Base-by-base conservation (phyloP, 2,888 invertebrate species). In the Tipula vernalis region DNA sequence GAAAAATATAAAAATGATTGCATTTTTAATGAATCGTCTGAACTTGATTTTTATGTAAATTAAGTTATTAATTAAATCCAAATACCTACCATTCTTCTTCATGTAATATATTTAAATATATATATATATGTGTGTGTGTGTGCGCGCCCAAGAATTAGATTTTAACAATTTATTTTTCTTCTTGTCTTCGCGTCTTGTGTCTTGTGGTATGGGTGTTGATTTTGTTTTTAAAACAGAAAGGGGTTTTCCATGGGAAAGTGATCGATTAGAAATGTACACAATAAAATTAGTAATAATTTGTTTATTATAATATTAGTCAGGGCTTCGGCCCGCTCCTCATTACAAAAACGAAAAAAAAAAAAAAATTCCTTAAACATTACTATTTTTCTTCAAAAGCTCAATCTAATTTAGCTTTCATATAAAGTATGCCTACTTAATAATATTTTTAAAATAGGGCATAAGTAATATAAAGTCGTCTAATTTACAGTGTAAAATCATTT, bases 41-140 rank as follows among this genome's bases (percentile, higher is more conserved):
- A 71, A 71, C 71, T 71, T 71, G 71, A 71, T 71, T 71, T 71
- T 71, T 71, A 71, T 71, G 71, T 71, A 71, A 71, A 71, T 71
- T 71, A 71, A 71, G 71, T 71, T 71, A 71, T 71, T 71, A 71
- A 71, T 71, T 71, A 71, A 71, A 71, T 71, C 71, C 28, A 3
- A 71, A 71, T 71, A 71, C 39, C 39, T 39, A 39, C 39, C 51
- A 51, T 51, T 51, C 51, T 51, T 51, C 51, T 51, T 5, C 8
- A 3, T 44, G 39, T 39, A 39, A 5, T 6, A 2, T 39, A 39
- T 51, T 15, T 51, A 51, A 15, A 15, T 15, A 15, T 51, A 51
- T 51, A 51, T 5, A 51, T 39, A 5, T 51, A 51, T n/a, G 15
- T 15, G 51, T 44, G 10, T 51, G 6, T 28, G 6, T 71, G 71